Evolutionary conservation across 2,113 vertebrate species (phyloP), one percentile per base, ranked within the genome.

Genomic region (Herpailurus yagouaroundi): DNA sequence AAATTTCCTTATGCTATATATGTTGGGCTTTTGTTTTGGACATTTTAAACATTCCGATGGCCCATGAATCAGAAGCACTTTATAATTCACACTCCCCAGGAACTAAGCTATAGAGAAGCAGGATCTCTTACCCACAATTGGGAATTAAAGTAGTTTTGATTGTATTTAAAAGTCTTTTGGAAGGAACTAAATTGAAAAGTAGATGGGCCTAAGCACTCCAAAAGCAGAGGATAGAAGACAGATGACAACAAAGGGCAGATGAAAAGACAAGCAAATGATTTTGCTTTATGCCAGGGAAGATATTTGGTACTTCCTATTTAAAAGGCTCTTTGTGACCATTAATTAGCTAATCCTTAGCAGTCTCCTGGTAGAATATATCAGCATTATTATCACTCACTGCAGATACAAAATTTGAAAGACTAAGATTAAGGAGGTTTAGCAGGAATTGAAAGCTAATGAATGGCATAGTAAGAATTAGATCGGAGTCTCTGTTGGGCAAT

Each of bases 311-410:
- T 27, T 83, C 84, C 76, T 55, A 45, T 63, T 95, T 94, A 96
- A 96, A 94, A 93, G 60, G 69, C 66, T 96, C 84, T 71, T 94
- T 94, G 89, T 95, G 64, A 93, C 95, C 66, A 88, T 95, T 96
- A 97, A 97, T 97, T 93, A 91, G 79, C 41, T 96, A 91, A 91
- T 96, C 71, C 71, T 60, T 82, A 91, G 86, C 73, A 73, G 57
- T 31, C 60, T 90, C 45, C 31, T 83, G 31, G 79, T 68, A 74
- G 82, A 68, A 55, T 86, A 79, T 52, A 83, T 93, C 89, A 96
- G 68, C 1, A 45, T 66, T 85, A 83, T 92, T 89, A 96, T 93
- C 89, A 63, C 41, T 97, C 41, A 45, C 52, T 96, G 27, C 60
- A 87, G 80, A 90, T 63, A 60, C n/a, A 93, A 84, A 97, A 77